Evolutionary conservation across 37 sponge, comb jelly and placozoan species (phyloP).

Genomic region (Agelas oroides): DNA sequence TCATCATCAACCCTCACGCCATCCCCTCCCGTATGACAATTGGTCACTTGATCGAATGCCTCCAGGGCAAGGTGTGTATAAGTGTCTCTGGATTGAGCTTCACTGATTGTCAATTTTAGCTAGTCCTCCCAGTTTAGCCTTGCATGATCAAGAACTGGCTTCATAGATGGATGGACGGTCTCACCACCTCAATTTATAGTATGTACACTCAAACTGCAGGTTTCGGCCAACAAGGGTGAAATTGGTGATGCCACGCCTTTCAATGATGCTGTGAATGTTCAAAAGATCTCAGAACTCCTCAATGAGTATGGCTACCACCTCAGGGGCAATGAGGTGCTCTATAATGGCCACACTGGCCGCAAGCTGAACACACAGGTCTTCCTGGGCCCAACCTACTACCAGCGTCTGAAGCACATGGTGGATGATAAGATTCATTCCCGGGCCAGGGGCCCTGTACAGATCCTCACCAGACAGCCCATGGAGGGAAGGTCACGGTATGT

Average conservation of each 20-base stretch:
- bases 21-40: conserved; percentile 99
- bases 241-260: conserved; percentile 99
- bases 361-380: conserved; percentile 99
- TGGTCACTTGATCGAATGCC: conserved; percentile 99
- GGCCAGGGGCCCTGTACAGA: conserved; percentile 97
- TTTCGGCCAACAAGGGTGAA: conserved; percentile 99
- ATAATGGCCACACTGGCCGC: conserved; percentile 98
- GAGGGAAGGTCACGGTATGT: conserved; percentile 95
- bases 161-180: neutral
- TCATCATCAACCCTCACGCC: conserved; percentile 99
- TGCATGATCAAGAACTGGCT: neutral
- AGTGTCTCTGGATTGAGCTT: no score
- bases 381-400: conserved; percentile 99
- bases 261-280: conserved; percentile 99
- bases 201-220: no score
- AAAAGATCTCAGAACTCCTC: conserved; percentile 97
- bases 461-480: conserved; percentile 98
- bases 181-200: no score
- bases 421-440: conserved; percentile 99
- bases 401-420: conserved; percentile 99
- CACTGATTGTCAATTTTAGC: no score
- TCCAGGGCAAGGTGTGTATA: conserved; percentile 90
- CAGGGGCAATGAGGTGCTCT: conserved; percentile 98
- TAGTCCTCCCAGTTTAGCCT: no score
- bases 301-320: conserved; percentile 95